A percentile compares a stretch with the other conserved stretches of the same genome.
phyloP scores from a whole-genome alignment of 2,113 vertebrate genomes.

The Grantiella picta region DNA sequence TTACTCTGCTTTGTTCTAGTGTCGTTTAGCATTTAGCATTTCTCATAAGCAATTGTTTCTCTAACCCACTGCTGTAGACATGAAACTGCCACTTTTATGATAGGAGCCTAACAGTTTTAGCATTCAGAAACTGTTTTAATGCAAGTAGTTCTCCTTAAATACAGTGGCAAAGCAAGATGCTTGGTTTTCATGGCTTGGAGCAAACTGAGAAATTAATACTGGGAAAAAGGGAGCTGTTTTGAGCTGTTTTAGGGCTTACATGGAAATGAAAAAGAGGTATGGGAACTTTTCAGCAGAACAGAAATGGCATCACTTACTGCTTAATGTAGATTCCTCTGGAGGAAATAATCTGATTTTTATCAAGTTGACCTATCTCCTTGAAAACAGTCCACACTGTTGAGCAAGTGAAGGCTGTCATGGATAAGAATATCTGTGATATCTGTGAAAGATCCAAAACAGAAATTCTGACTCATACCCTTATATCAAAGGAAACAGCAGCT shows the following conservation, averaged over 20 bases:
- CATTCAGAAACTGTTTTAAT: constrained; percentile 17
- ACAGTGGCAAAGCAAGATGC: not conserved
- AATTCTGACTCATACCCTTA: not conserved
- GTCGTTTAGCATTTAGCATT: constrained; percentile 6
- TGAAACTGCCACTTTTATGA: constrained; percentile 25
- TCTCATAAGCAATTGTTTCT: constrained; percentile 31
- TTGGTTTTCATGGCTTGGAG: not conserved
- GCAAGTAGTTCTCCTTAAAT: not conserved
- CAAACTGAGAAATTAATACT: not conserved
- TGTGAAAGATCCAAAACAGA: not conserved
- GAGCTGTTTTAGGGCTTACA: not conserved
- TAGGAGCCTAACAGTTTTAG: constrained; percentile 19
- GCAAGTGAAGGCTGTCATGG: not conserved
- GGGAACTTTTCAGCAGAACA: not conserved
- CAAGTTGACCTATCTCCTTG: not conserved
- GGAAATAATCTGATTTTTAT: not conserved
- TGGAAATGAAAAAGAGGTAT: not conserved
- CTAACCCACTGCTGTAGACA: not conserved
- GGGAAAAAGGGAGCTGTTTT: not conserved
- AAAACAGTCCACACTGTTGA: not conserved
- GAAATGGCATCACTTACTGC: not conserved
- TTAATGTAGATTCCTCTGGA: not conserved
- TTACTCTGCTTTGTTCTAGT: constrained; percentile 24
- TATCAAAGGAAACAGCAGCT: not conserved
- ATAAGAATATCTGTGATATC: not conserved